Conservation (phyloP, 2,113 vertebrate genomes). For the Gasterosteus nipponicus region DNA sequence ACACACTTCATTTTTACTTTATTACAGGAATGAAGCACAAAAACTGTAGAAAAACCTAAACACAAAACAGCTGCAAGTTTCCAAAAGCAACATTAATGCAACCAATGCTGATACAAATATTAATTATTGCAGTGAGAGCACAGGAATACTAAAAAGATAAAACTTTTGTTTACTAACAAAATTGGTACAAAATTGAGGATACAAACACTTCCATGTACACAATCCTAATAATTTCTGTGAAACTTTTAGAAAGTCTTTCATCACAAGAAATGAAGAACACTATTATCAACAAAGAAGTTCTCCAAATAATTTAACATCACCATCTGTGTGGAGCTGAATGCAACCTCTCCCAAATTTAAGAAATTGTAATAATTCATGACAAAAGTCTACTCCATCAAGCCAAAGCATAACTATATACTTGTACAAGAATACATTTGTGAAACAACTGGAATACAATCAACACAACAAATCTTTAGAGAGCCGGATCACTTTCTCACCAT, state of each 20-base stretch:
- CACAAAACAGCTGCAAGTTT: slow-evolving; percentile 78
- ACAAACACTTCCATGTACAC: slow-evolving; percentile 78
- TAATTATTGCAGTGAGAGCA: slow-evolving; percentile 83
- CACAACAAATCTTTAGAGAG: slow-evolving; percentile 58
- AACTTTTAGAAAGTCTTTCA: slow-evolving; percentile 52
- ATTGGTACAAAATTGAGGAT: slow-evolving; percentile 78
- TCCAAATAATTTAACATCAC: slow-evolving; percentile 56
- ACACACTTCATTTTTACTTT: slow-evolving; percentile 73
- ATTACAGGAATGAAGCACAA: slow-evolving; percentile 82
- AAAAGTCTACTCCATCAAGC: slow-evolving; percentile 61
- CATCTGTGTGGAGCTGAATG: slow-evolving; percentile 28
- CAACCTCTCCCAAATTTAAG: slow-evolving; percentile 40
- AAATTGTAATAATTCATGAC: slow-evolving; percentile 48
- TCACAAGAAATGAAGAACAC: slow-evolving; percentile 72
- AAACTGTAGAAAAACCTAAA: slow-evolving; percentile 81
- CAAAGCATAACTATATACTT: slow-evolving; percentile 67
- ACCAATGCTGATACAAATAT: slow-evolving; percentile 80
- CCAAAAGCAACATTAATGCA: slow-evolving; percentile 79
- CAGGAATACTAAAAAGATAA: slow-evolving; percentile 78
- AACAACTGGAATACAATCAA: slow-evolving; percentile 72
- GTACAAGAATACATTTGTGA: slow-evolving; percentile 63
- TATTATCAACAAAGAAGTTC: slow-evolving; percentile 64
- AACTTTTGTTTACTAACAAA: slow-evolving; percentile 76
- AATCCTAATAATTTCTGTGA: slow-evolving; percentile 62
- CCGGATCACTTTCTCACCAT: slow-evolving; percentile 41